These are phyloP conservation scores for Numenius arquata DNA, from an alignment of 2,113 vertebrate species.

Conservation along the genomic window DNA sequence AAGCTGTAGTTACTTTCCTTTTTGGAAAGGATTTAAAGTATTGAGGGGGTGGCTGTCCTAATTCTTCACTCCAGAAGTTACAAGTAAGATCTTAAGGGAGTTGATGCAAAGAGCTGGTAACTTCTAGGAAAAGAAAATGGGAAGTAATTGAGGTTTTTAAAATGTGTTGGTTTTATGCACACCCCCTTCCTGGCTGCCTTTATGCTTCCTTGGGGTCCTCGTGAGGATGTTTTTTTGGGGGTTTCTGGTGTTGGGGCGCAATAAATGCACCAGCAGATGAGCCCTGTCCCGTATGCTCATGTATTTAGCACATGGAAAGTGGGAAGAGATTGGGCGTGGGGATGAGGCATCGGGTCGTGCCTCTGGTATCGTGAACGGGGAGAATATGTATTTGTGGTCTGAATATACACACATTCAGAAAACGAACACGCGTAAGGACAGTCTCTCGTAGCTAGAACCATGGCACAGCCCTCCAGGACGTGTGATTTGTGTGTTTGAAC, in stretches of 20 bases:
- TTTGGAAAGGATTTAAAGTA: neutral
- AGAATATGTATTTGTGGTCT: rapidly evolving
- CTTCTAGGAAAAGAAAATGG: neutral
- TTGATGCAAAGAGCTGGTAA: neutral
- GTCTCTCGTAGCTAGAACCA: rapidly evolving
- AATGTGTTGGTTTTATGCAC: neutral
- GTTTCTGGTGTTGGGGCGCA: rapidly evolving
- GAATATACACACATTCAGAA: neutral
- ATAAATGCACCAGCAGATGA: neutral
- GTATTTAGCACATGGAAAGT: rapidly evolving
- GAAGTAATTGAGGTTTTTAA: neutral
- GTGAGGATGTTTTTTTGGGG: neutral
- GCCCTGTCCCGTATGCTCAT: neutral
- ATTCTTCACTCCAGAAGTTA: neutral
- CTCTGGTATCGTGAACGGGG: neutral
- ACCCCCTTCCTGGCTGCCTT: neutral
- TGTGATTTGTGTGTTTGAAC: neutral
- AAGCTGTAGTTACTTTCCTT: neutral
- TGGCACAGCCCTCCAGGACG: rapidly evolving
- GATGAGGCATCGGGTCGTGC: neutral
- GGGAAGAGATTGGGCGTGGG: neutral
- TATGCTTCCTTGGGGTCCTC: neutral
- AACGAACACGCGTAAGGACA: neutral
- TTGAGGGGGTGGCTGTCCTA: rapidly evolving
- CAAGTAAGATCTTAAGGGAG: neutral